A percentile compares a stretch with the other conserved stretches of the same genome.
Conservation (phyloP, 2,888 invertebrate species). For the Fragum whitleyi region DNA sequence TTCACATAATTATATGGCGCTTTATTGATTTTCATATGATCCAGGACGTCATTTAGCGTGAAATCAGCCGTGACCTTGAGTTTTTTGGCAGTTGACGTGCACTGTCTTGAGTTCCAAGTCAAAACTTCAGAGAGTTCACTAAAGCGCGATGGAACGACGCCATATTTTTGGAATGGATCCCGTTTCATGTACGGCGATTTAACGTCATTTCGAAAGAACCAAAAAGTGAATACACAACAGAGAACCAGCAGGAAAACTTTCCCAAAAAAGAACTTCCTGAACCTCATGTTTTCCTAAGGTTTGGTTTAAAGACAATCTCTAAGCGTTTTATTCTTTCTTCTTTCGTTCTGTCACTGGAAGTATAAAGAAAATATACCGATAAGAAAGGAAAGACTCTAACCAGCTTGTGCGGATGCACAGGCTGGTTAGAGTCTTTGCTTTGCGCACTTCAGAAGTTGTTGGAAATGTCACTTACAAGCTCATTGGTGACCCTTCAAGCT, state of each 20-base stretch:
- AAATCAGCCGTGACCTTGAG: slow-evolving; percentile 54
- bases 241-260: slow-evolving; percentile 4
- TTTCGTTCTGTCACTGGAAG: not conserved
- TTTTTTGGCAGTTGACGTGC: slow-evolving; percentile 37
- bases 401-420: no score
- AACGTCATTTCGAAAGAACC: slow-evolving; percentile 5
- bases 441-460: no score
- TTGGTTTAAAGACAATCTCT: not conserved
- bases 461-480: no score
- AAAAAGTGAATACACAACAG: not conserved
- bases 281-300: slow-evolving; percentile 1
- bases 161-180: not conserved
- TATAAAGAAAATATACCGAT: not conserved
- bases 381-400: no score
- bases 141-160: slow-evolving; percentile 4
- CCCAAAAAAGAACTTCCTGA: slow-evolving; percentile 19
- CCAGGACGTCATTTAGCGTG: slow-evolving; percentile 53
- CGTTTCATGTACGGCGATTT: not conserved
- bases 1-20: not conserved
- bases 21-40: slow-evolving; percentile 37
- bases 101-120: slow-evolving; percentile 20
- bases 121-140: slow-evolving; percentile 21
- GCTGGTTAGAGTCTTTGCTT: no score
- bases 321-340: not conserved
- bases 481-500: no score